phyloP scores from a whole-genome alignment of 2,888 invertebrate genomes.

The Osmoderma eremita region DNA sequence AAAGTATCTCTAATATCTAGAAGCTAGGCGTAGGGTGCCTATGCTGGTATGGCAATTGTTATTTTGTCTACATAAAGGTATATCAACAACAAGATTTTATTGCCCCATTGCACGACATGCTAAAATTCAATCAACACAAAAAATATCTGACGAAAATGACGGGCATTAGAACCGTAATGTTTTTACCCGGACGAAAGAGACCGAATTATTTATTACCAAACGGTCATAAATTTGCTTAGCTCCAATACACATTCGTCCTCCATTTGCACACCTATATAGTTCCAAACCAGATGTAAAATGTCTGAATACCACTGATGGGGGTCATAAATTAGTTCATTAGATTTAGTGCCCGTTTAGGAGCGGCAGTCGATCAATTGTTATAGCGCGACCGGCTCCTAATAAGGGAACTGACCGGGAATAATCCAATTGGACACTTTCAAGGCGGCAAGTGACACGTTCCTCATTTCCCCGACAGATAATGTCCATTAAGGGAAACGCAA shows the following conservation, averaged over 20 bases:
- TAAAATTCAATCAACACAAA: no score
- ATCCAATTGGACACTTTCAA: slow-evolving; percentile 42
- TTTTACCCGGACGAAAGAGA: no score
- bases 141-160: no score
- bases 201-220: slow-evolving; percentile 6
- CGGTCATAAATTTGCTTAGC: slow-evolving; percentile 4
- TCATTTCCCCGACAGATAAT: neutral
- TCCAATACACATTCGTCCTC: neutral
- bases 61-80: no score
- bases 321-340: slow-evolving; percentile 30
- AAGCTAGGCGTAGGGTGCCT: no score
- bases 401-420: slow-evolving; percentile 43
- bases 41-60: no score
- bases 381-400: slow-evolving; percentile 34
- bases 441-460: slow-evolving; percentile 8
- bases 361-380: slow-evolving; percentile 25
- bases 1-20: no score
- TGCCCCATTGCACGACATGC: no score
- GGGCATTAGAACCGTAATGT: no score
- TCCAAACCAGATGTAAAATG: slow-evolving; percentile 17
- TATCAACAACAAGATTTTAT: no score
- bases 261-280: neutral
- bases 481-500: neutral
- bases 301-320: slow-evolving; percentile 2
- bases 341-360: slow-evolving; percentile 25